Evolutionary conservation across 2,113 vertebrate genomes (phyloP).

Genomic region (Mixornis gularis): DNA sequence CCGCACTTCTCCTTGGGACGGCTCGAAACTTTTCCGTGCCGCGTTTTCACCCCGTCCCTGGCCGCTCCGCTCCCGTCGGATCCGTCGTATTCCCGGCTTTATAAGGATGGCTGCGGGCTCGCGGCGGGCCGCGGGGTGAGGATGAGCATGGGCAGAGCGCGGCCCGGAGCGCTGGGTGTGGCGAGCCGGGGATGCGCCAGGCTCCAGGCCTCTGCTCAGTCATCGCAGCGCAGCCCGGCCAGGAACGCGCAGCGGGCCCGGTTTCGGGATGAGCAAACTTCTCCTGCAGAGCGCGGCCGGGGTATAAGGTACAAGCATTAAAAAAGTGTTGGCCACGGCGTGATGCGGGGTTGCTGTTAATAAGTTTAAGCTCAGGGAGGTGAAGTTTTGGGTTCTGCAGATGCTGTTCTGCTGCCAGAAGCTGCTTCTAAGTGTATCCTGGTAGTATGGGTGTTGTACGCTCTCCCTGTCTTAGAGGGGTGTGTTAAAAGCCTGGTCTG

Average conservation of each 20-base stretch:
- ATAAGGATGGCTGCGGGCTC: slow-evolving; percentile 32
- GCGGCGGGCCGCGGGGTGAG: background rate
- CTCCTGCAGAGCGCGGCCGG: background rate
- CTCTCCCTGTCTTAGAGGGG: background rate
- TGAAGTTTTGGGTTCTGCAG: background rate
- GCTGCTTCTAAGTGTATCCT: background rate
- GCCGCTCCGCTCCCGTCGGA: background rate
- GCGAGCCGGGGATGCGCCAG: slow-evolving; percentile 45
- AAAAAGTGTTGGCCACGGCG: background rate
- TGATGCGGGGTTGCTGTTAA: background rate
- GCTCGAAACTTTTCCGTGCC: background rate
- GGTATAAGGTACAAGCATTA: background rate
- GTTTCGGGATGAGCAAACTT: slow-evolving; percentile 7
- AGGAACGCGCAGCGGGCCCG: background rate
- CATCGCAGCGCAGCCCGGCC: background rate
- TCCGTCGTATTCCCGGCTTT: background rate
- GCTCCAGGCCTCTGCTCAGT: slow-evolving; percentile 29
- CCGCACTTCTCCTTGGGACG: background rate
- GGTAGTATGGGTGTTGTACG: background rate
- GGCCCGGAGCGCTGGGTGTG: slow-evolving; percentile 61
- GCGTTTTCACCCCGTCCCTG: background rate
- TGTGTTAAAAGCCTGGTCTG: too few relatives aligned
- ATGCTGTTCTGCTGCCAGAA: background rate
- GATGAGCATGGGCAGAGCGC: background rate
- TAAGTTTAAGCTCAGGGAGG: background rate